phyloP scores from a whole-genome alignment of 2,113 vertebrate species.

The Etheostoma spectabile region DNA sequence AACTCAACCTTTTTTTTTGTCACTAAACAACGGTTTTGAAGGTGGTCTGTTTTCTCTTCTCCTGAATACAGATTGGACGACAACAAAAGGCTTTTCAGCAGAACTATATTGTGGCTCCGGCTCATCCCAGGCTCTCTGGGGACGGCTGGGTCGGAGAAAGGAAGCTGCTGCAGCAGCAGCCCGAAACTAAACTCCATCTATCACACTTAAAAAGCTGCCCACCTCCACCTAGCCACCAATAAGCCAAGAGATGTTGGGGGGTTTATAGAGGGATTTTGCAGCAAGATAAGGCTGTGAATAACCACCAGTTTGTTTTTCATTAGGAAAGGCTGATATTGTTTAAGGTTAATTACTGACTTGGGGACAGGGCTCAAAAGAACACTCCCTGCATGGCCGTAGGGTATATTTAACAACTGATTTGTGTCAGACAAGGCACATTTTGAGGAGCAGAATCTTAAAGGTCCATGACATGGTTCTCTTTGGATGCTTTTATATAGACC shows the following conservation, averaged over 20 bases:
- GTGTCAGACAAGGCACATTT: constrained; percentile 54
- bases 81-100: constrained; percentile 75
- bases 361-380: constrained; percentile 49
- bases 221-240: constrained; percentile 66
- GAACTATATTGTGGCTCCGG: constrained; percentile 62
- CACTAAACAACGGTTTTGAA: not conserved
- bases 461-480: too few species aligned
- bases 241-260: constrained; percentile 52
- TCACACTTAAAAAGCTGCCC: constrained; percentile 83
- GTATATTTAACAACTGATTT: constrained; percentile 71
- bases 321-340: constrained; percentile 58
- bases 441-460: constrained; percentile 18
- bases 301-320: constrained; percentile 60
- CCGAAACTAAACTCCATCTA: constrained; percentile 80
- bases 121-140: constrained; percentile 60
- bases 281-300: constrained; percentile 57
- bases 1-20: too few species aligned
- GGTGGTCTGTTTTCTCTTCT: constrained; percentile 23
- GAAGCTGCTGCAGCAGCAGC: constrained; percentile 66
- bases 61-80: constrained; percentile 68
- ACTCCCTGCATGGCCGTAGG: constrained; percentile 36
- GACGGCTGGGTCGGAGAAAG: constrained; percentile 61
- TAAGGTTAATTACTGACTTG: constrained; percentile 73
- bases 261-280: constrained; percentile 65
- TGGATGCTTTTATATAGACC: too few species aligned